A percentile compares a stretch with the other conserved stretches of the same genome.
Conservation (phyloP, 2,113 vertebrate species). For the Macheiramphus alcinus region DNA sequence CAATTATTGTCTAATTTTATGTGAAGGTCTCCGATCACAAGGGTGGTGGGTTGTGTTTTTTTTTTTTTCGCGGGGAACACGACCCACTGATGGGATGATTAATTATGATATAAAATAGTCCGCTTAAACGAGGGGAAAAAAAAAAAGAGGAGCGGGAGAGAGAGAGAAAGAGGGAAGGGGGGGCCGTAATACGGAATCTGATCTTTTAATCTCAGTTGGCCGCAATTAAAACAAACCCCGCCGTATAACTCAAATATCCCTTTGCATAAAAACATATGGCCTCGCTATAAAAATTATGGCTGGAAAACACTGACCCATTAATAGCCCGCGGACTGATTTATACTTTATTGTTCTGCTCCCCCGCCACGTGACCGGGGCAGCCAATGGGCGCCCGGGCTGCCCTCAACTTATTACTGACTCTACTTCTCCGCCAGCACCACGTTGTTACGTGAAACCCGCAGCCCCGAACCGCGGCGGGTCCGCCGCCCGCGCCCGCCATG, state of each 20-base stretch:
- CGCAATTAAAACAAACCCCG: slow-evolving; percentile 83
- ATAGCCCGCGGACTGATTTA: slow-evolving; percentile 98
- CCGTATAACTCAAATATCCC: slow-evolving; percentile 85
- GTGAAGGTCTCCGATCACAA: slow-evolving; percentile 69
- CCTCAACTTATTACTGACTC: slow-evolving; percentile 93
- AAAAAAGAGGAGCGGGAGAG: not conserved
- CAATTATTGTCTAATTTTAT: slow-evolving; percentile 79
- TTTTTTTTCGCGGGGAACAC: slow-evolving; percentile 42
- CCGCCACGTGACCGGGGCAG: slow-evolving; percentile 83
- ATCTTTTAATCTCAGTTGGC: slow-evolving; percentile 81
- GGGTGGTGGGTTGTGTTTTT: not conserved
- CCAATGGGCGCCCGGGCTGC: slow-evolving; percentile 85
- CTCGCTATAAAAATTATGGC: slow-evolving; percentile 93
- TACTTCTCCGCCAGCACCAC: slow-evolving; percentile 89
- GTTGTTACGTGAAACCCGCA: slow-evolving; percentile 94
- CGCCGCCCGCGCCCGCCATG: slow-evolving; percentile 79
- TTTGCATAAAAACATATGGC: slow-evolving; percentile 90
- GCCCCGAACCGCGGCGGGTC: slow-evolving; percentile 91
- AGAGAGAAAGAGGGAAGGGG: not conserved
- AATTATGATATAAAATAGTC: slow-evolving; percentile 84
- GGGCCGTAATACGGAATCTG: slow-evolving; percentile 43
- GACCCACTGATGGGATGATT: slow-evolving; percentile 79
- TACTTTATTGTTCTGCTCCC: slow-evolving; percentile 96
- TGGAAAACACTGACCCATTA: slow-evolving; percentile 94
- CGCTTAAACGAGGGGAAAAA: slow-evolving; percentile 32